phyloP scores from a whole-genome alignment of 2,113 vertebrate species.

The Ictalurus furcatus region DNA sequence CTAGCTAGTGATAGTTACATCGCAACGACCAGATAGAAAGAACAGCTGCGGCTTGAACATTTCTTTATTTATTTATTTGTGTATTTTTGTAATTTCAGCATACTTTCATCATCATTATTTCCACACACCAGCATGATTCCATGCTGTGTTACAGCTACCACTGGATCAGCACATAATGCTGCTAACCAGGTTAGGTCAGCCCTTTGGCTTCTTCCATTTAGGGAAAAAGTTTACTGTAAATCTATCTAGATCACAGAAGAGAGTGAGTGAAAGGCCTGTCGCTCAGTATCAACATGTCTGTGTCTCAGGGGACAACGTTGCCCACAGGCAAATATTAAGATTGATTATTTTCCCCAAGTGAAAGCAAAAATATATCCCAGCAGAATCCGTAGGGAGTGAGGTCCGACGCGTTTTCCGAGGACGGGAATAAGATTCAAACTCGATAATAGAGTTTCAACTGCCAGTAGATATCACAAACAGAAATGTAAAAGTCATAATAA shows the following conservation, averaged over 20 bases:
- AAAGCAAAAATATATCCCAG: constrained; percentile 46
- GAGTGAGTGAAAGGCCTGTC: constrained; percentile 38
- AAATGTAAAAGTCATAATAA: neutral
- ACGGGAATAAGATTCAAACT: constrained; percentile 17
- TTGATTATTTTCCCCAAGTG: constrained; percentile 41
- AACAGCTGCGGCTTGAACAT: neutral
- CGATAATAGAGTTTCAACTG: neutral
- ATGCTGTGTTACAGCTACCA: neutral
- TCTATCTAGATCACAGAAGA: constrained; percentile 4
- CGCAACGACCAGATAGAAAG: neutral
- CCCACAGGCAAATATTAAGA: constrained; percentile 38
- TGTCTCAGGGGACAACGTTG: constrained; percentile 12
- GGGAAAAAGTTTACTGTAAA: constrained; percentile 11
- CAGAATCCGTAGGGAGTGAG: constrained; percentile 39
- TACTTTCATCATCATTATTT: neutral
- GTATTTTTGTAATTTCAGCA: neutral
- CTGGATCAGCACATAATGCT: neutral
- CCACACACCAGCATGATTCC: neutral
- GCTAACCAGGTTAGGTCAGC: neutral
- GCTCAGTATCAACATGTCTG: constrained; percentile 38
- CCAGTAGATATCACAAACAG: neutral
- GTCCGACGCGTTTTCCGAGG: constrained; percentile 12
- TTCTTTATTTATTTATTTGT: neutral
- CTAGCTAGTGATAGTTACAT: neutral
- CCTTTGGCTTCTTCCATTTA: neutral